Evolutionary conservation across 2,797 vertebrate genomes (phyloP).

Genomic region (Glossophaga mutica): DNA sequence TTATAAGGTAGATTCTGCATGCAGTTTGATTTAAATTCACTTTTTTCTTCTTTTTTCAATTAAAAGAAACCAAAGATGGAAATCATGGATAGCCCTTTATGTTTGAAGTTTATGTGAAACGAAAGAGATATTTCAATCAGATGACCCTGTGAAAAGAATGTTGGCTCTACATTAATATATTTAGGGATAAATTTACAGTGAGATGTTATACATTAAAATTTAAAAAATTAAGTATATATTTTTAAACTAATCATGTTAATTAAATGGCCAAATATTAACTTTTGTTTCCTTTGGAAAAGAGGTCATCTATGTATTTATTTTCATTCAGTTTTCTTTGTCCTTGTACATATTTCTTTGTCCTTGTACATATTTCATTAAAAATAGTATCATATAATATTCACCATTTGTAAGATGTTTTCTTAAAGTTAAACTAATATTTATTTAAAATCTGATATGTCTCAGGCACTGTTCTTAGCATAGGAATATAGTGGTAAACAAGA

Average conservation of each 20-base stretch:
- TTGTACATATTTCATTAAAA: neutral
- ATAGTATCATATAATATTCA: neutral
- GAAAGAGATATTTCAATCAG: neutral
- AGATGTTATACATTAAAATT: neutral
- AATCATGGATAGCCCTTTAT: neutral
- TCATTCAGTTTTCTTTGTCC: neutral
- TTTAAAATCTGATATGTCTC: neutral
- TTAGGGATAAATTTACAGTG: neutral
- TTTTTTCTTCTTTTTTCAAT: conserved; percentile 23
- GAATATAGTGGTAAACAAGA: neutral
- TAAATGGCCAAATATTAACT: neutral
- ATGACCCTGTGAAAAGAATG: neutral
- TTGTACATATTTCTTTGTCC: neutral
- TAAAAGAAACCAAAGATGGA: neutral
- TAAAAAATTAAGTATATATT: neutral
- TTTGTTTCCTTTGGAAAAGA: neutral
- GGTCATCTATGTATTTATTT: neutral
- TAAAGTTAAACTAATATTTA: neutral
- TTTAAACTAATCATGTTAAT: conserved; percentile 28
- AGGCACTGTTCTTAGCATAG: neutral
- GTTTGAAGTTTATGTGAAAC: neutral
- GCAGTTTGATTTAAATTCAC: neutral
- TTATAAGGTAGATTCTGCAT: neutral
- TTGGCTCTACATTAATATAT: neutral
- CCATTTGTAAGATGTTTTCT: neutral